A percentile compares a stretch with the other conserved stretches of the same genome.
Conservation (phyloP, 2,113 vertebrate genomes). For the Globicephala melas region DNA sequence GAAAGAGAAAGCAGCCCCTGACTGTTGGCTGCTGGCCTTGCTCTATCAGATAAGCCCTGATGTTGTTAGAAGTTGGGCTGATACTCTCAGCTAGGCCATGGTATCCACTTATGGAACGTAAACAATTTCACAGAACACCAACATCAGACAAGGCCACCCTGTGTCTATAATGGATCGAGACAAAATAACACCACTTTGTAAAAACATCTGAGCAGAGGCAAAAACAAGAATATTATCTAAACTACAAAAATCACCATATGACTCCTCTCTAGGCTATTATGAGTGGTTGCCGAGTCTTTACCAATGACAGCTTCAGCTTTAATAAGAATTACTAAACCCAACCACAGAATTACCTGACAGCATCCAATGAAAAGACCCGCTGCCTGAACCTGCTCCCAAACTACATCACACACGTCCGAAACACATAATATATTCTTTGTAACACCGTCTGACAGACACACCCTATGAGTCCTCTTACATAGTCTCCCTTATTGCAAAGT, state of each 20-base stretch:
- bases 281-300: neutral
- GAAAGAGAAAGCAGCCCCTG: neutral
- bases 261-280: neutral
- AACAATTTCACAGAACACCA: neutral
- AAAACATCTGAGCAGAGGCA: neutral
- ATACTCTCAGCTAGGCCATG: neutral
- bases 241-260: neutral
- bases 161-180: neutral
- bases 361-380: neutral
- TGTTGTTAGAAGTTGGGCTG: neutral
- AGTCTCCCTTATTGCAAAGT: neutral
- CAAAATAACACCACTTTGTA: neutral
- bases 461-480: neutral
- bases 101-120: neutral
- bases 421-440: neutral
- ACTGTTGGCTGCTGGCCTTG: neutral
- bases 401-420: neutral
- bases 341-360: neutral
- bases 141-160: neutral
- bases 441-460: neutral
- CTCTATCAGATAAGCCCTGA: neutral
- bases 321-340: neutral
- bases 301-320: neutral
- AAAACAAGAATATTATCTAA: neutral
- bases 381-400: neutral